Evolutionary conservation across 2,888 invertebrate species (phyloP).

Genomic region (Drosophila lutescens): DNA sequence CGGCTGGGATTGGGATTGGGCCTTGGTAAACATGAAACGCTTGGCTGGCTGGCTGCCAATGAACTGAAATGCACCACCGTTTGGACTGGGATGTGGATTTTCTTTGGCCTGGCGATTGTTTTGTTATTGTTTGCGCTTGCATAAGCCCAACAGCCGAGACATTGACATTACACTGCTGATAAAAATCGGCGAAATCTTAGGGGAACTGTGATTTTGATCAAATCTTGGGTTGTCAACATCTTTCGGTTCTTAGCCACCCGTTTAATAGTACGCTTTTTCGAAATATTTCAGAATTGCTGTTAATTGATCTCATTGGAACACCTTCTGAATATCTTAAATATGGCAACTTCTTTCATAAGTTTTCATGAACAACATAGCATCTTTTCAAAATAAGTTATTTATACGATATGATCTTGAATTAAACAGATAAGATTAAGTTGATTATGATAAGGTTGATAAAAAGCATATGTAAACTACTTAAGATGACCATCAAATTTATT

Average conservation of each 20-base stretch:
- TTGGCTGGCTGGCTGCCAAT: constrained; percentile 47
- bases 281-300: no score
- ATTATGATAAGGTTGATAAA: neutral
- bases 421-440: neutral
- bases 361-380: no score
- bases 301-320: no score
- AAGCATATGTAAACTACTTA: neutral
- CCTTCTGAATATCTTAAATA: no score
- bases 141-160: constrained; percentile 52
- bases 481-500: neutral
- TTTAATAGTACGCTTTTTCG: no score
- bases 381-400: neutral
- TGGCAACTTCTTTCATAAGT: no score
- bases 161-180: constrained; percentile 40
- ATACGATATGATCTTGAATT: constrained; percentile 1
- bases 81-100: constrained; percentile 34
- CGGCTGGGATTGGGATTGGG: neutral
- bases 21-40: constrained; percentile 39
- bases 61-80: constrained; percentile 42
- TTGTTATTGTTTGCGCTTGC: constrained; percentile 40
- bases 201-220: neutral
- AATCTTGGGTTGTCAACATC: neutral
- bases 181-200: neutral
- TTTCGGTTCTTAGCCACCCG: no score
- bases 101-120: constrained; percentile 34